Evolutionary conservation across 2,888 invertebrate species (phyloP).

Genomic region (Stenotaenia linearis): DNA sequence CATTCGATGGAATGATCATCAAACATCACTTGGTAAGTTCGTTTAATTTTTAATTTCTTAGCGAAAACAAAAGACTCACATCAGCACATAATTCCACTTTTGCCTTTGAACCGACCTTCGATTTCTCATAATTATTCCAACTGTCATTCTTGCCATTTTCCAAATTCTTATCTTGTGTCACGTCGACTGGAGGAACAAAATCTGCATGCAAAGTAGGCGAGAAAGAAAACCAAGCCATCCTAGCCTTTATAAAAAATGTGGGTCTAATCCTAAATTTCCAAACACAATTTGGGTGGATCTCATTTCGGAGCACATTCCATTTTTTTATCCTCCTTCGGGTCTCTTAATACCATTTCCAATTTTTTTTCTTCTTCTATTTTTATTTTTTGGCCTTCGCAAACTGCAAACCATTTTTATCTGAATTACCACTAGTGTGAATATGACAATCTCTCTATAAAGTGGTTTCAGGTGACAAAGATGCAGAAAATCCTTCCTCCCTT

Average conservation of each 20-base stretch:
- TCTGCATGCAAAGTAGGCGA: conserved; percentile 3
- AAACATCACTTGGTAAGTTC: no score
- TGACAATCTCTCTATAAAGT: conserved; percentile 15
- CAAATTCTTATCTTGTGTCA: neutral
- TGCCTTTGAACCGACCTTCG: conserved; percentile 10
- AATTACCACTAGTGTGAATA: neutral
- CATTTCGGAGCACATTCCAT: neutral
- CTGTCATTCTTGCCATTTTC: conserved; percentile 20
- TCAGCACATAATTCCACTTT: neutral
- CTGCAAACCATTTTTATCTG: neutral
- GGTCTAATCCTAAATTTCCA: neutral
- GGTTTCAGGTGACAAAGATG: conserved; percentile 12
- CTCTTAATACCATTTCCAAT: neutral
- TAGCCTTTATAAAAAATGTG: neutral
- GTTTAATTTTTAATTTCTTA: no score
- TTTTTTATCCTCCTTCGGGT: neutral
- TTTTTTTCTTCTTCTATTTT: neutral
- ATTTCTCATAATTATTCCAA: conserved; percentile 18
- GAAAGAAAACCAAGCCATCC: neutral
- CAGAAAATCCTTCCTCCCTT: neutral
- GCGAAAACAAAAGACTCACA: no score
- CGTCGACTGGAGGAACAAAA: neutral
- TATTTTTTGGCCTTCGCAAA: neutral
- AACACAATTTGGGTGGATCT: neutral
- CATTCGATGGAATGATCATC: no score